Base-by-base conservation (phyloP, 2,888 invertebrate genomes). In the Heliconius hortense region DNA sequence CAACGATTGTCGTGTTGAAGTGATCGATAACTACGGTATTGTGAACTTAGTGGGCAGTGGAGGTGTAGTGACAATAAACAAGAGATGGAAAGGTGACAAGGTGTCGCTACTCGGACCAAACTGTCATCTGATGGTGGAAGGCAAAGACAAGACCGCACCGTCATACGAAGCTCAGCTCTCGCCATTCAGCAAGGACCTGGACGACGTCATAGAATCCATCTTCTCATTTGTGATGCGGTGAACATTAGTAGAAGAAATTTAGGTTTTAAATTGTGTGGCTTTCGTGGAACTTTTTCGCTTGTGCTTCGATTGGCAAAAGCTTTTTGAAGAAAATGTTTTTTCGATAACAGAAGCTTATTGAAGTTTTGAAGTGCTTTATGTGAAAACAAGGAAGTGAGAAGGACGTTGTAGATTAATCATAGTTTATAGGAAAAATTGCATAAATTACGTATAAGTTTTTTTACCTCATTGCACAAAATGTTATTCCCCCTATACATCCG, bases 171-270 rank as follows among this genome's bases (percentile, higher is more conserved):
- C 90, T 10, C 93, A 93, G 76, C 85, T 93, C 28, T 94, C 93
- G 0, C 93, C 93, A 0, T 93, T 94, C 85, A 92, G 92, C 85
- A 92, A 90, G 80, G 91, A 93, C 48, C 80, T 94, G 86, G 93
- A 94, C 82, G 93, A 93, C 79, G 90, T 93, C 77, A 91, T 94
- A 77, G 93, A 94, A 75, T 92, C 92, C 0, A 90, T 94, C 82
- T 94, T 94, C 84, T 86, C 90, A 15, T 94, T 94, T 78, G 93
- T 93, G 76, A 93, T 92, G 91, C 93, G 93, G 77, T 93, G 93
- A 80, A 78, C 75, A 77, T 72, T 73, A 72, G 68, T 26, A 21
- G 72, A 60, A 69, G 74, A 28, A 72, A 72, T 76, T 35, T 72
- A 74, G 73, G 75, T 64, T 70, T 76, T 76, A 59, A 39, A 76